These are phyloP conservation scores for Serranus cabrilla DNA, from an alignment of 2,797 vertebrate species.

Conservation along the genomic window DNA sequence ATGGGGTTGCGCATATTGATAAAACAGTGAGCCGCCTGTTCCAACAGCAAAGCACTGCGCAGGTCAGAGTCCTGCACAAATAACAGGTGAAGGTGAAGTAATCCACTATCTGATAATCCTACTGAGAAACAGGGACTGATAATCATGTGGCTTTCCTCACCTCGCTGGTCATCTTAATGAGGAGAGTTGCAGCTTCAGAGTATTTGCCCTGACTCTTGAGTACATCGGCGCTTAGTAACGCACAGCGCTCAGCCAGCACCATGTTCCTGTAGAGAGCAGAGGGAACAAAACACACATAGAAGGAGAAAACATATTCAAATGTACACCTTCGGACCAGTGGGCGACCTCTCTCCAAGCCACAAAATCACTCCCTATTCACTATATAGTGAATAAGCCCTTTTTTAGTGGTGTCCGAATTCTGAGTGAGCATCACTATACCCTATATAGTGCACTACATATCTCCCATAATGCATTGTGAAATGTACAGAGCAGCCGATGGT, in stretches of 20 bases:
- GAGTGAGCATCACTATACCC: too few species aligned
- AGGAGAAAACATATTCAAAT: background rate
- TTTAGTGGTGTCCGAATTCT: too few species aligned
- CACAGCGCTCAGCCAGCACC: conserved; percentile 96
- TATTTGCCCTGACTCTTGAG: conserved; percentile 98
- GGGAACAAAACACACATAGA: background rate
- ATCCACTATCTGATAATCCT: background rate
- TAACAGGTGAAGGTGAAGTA: background rate
- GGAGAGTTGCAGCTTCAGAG: conserved; percentile 95
- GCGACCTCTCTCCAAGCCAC: too few species aligned
- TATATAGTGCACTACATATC: too few species aligned
- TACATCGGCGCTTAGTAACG: conserved; percentile 95
- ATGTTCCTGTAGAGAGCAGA: conserved; percentile 87
- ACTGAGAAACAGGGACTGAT: background rate
- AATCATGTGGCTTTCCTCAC: conserved; percentile 74
- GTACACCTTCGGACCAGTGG: too few species aligned
- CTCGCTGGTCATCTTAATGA: conserved; percentile 98
- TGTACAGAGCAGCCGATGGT: too few species aligned
- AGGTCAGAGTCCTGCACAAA: conserved; percentile 92
- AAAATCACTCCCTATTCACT: too few species aligned
- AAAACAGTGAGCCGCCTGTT: conserved; percentile 98
- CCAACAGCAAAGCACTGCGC: conserved; percentile 95
- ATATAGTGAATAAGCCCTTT: too few species aligned
- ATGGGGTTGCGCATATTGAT: conserved; percentile 98
- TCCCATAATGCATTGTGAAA: too few species aligned